Conservation (phyloP, 2,888 invertebrate genomes). For the Gibbula magus region DNA sequence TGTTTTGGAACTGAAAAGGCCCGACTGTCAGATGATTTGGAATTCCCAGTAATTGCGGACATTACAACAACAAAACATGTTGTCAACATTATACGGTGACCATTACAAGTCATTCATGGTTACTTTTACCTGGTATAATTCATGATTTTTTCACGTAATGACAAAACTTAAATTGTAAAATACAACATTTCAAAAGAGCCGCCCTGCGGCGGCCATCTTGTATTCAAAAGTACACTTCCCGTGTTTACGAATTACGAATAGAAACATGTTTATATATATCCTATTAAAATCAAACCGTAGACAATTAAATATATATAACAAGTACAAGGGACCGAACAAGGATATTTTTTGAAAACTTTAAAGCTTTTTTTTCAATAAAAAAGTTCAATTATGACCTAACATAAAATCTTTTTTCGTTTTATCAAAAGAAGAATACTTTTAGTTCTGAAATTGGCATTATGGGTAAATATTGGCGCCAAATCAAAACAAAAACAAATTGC, state of each 20-base stretch:
- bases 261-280: too few relatives aligned
- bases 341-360: too few relatives aligned
- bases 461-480: conserved; percentile 19
- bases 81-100: not conserved
- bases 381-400: too few relatives aligned
- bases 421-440: too few relatives aligned
- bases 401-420: too few relatives aligned
- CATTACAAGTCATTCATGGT: not conserved
- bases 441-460: not conserved
- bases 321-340: too few relatives aligned
- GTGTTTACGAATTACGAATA: too few relatives aligned
- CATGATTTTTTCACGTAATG: not conserved
- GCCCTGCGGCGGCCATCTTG: conserved; percentile 2
- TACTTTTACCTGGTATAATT: not conserved
- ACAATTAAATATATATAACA: too few relatives aligned
- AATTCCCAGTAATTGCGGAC: not conserved
- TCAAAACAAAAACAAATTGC: conserved; percentile 14
- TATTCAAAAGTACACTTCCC: not conserved
- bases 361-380: too few relatives aligned
- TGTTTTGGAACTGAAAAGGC: too few relatives aligned
- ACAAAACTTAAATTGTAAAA: too few relatives aligned
- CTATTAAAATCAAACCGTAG: too few relatives aligned
- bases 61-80: not conserved
- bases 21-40: not conserved
- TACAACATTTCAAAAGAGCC: not conserved